A percentile compares a stretch with the other conserved stretches of the same genome.
phyloP scores from a whole-genome alignment of 1,140 invertebrate species.

The Piezodorus guildinii region DNA sequence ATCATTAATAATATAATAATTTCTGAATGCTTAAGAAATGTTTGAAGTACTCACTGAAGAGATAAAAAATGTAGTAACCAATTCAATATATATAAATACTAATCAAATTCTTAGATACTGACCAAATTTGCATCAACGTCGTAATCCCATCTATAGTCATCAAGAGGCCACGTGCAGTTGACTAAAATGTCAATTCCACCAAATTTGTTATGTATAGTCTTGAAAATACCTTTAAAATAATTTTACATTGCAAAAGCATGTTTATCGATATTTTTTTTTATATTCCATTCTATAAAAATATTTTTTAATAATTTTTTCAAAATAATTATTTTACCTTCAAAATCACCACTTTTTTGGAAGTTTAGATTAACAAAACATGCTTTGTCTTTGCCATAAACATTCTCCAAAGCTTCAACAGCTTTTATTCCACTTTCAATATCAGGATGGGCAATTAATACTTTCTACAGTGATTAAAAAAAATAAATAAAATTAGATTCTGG shows the following conservation, averaged over 20 bases:
- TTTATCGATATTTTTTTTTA: not conserved
- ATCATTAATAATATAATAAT: too few relatives aligned
- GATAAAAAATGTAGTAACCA: too few relatives aligned
- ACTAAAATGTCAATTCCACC: conserved; percentile 58
- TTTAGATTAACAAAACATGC: conserved; percentile 22
- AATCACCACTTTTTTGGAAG: conserved; percentile 18
- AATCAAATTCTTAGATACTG: too few relatives aligned
- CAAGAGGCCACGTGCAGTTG: conserved; percentile 60
- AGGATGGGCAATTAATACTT: conserved; percentile 21
- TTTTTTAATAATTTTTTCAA: too few relatives aligned
- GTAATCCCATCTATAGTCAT: conserved; percentile 57
- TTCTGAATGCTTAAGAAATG: too few relatives aligned
- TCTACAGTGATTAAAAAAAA: conserved; percentile 8
- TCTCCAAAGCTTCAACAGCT: conserved; percentile 20
- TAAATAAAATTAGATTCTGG: not conserved
- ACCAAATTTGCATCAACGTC: conserved; percentile 65
- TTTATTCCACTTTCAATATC: conserved; percentile 19
- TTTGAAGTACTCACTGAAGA: too few relatives aligned
- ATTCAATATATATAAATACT: too few relatives aligned
- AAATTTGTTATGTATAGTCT: conserved; percentile 39
- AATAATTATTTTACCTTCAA: conserved; percentile 21
- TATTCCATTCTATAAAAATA: not conserved
- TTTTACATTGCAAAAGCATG: not conserved
- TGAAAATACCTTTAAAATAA: not conserved
- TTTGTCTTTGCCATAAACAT: conserved; percentile 21